Evolutionary conservation across 2,797 vertebrate genomes (phyloP).

Genomic region (Mionectes olivaceus): DNA sequence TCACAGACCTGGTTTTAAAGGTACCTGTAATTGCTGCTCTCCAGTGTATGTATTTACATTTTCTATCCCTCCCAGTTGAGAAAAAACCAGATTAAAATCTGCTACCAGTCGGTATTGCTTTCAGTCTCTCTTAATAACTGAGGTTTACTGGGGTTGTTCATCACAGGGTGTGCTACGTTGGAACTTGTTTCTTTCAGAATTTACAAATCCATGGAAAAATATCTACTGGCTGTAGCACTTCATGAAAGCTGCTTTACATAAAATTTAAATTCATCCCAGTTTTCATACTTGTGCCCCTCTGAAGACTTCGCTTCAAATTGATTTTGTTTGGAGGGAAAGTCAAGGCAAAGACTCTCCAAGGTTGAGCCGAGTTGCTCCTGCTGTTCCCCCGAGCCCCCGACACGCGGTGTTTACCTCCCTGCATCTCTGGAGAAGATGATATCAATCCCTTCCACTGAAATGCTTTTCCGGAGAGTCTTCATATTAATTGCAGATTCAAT

Average conservation of each 20-base stretch:
- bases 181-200: constrained; percentile 39
- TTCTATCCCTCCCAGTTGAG: constrained; percentile 22
- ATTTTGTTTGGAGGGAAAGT: background rate
- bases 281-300: background rate
- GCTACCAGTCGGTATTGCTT: background rate
- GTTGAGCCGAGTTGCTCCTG: background rate
- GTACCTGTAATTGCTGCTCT: constrained; percentile 23
- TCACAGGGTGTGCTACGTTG: background rate
- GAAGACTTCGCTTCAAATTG: background rate
- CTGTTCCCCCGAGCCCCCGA: background rate
- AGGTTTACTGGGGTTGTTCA: constrained; percentile 1
- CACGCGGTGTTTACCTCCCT: constrained; percentile 77
- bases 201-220: constrained; percentile 37
- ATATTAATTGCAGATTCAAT: constrained; percentile 83
- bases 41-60: constrained; percentile 4
- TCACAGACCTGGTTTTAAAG: background rate
- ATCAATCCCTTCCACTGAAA: constrained; percentile 72
- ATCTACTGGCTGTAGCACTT: background rate
- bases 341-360: background rate
- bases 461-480: constrained; percentile 76
- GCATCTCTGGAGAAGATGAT: constrained; percentile 84
- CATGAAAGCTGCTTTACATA: background rate
- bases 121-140: constrained; percentile 14
- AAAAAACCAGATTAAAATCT: constrained; percentile 53
- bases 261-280: background rate